phyloP scores from a whole-genome alignment of 2,888 invertebrate species.

The Tipula helvola region DNA sequence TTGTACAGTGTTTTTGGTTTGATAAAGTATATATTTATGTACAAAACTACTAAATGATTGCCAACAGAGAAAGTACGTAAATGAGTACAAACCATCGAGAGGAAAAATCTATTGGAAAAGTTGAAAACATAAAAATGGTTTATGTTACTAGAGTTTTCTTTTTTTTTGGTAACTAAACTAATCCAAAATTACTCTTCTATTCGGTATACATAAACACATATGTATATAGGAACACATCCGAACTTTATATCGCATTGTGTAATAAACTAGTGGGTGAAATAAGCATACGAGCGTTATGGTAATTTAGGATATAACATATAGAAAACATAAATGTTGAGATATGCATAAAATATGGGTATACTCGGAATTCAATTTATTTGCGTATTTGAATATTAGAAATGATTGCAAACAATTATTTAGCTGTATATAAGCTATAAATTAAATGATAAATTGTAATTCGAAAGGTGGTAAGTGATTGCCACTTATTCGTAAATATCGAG shows the following conservation, averaged over 20 bases:
- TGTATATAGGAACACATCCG: background rate
- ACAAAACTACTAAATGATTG: background rate
- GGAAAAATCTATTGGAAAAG: background rate
- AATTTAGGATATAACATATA: background rate
- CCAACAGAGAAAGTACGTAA: background rate
- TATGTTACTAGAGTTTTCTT: background rate
- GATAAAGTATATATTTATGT: background rate
- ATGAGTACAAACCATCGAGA: background rate
- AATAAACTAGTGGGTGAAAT: background rate
- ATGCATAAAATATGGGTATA: background rate
- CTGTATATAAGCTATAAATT: no score
- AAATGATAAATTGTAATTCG: no score
- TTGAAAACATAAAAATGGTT: background rate
- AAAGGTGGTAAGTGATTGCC: no score
- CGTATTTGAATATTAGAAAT: no score
- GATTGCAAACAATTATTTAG: no score
- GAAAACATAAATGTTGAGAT: background rate
- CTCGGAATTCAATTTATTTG: background rate
- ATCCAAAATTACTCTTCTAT: background rate
- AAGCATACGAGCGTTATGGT: background rate
- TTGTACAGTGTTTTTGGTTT: background rate
- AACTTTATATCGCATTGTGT: background rate
- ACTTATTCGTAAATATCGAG: no score
- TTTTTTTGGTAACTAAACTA: background rate
- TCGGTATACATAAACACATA: background rate